Evolutionary conservation across 2,888 invertebrate genomes (phyloP).

Genomic region (Drosophila niveifrons): DNA sequence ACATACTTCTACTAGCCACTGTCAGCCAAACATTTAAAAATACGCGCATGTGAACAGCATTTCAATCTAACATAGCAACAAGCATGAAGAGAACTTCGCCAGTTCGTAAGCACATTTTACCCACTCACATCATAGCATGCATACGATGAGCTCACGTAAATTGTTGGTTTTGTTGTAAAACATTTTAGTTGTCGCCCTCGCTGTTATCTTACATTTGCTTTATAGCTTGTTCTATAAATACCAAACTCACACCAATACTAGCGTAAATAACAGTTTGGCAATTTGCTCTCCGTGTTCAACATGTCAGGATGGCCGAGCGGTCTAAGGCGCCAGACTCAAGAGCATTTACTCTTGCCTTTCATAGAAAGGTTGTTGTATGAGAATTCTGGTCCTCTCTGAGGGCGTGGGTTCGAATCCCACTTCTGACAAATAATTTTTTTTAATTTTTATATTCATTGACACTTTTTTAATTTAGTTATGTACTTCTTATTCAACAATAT

Average conservation of each 20-base stretch:
- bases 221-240: conserved; percentile 44
- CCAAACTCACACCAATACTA: neutral
- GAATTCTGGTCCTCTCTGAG: conserved; percentile 39
- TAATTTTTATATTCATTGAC: neutral
- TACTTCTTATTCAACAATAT: neutral
- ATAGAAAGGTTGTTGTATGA: conserved; percentile 15
- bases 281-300: neutral
- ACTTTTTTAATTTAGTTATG: neutral
- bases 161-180: conserved; percentile 16
- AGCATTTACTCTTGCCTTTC: conserved; percentile 33
- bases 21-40: conserved; percentile 4
- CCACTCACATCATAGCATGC: neutral
- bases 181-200: conserved; percentile 8
- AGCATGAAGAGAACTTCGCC: conserved; percentile 3
- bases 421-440: conserved; percentile 9
- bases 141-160: neutral
- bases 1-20: conserved; percentile 1
- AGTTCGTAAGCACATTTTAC: conserved; percentile 12
- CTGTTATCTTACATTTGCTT: conserved; percentile 48
- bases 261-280: conserved; percentile 14
- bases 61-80: conserved; percentile 44
- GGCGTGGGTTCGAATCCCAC: conserved; percentile 15
- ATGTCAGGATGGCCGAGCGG: conserved; percentile 83
- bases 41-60: neutral
- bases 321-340: conserved; percentile 84